Evolutionary conservation across 2,113 vertebrate genomes (phyloP), one percentile per base, ranked within the genome.

Genomic region (Empidonax alnorum): DNA sequence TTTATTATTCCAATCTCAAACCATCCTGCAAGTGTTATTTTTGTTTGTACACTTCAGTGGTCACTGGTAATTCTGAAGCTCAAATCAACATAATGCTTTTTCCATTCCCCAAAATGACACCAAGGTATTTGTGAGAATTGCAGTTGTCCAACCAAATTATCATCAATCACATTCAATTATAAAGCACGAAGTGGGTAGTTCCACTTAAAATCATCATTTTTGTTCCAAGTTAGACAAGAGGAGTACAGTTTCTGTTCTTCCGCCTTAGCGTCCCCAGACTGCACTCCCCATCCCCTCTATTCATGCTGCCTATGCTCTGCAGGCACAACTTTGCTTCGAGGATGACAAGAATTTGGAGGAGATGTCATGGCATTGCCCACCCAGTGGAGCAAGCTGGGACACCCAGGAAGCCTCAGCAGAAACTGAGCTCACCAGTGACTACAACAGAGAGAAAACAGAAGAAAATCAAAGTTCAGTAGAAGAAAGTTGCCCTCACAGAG

Each of bases 111-210:
- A 7, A 94, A 97, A 93, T 76, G 46, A 90, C 76, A 94, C 25
- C 37, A 68, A 94, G 33, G n/a, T 66, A 49, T 88, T 88, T 47
- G 44, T 72, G 66, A 88, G 73, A 95, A 82, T 66, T 93, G 47
- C 75, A 90, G 65, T 33, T 84, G 41, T 79, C 93, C 89, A 69
- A 77, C 19, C 47, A 94, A 95, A 84, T 83, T 78, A 83, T 77
- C 88, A 88, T 95, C 75, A 92, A 55, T 92, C 66, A 73, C 18
- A 46, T 62, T 53, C 49, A 91, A 82, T 86, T 67, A 84, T 30
- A 90, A 93, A 80, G 41, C 33, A 39, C 19, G 12, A 84, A 21
- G 35, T 35, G 16, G 37, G 39, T 0, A 10, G 47, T n/a, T 84
- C 12, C 15, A 46, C 73, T 93, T 73, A 55, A 81, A 92, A 76